A percentile compares a stretch with the other conserved stretches of the same genome.
Evolutionary conservation across 1,140 invertebrate genomes (phyloP).

Genomic region (Augochlora pura): DNA sequence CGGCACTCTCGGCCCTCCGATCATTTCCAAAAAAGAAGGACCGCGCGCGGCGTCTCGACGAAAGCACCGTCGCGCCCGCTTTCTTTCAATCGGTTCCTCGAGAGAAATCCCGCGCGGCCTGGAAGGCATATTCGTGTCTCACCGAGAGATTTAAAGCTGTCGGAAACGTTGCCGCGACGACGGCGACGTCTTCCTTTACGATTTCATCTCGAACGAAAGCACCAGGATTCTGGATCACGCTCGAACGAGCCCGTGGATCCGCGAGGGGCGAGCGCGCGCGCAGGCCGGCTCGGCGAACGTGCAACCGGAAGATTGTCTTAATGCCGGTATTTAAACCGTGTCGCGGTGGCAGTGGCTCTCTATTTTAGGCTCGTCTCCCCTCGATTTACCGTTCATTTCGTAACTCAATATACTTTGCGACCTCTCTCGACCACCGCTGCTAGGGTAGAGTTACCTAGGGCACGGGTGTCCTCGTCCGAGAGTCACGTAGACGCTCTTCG

Average conservation of each 20-base stretch:
- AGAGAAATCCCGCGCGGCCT: background rate
- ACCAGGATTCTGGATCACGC: background rate
- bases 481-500: background rate
- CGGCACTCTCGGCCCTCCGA: conserved; percentile 44
- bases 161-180: background rate
- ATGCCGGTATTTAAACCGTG: conserved; percentile 51
- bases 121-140: background rate
- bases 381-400: conserved; percentile 61
- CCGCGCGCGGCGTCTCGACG: background rate
- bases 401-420: conserved; percentile 57
- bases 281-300: background rate
- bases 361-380: conserved; percentile 54
- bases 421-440: conserved; percentile 38
- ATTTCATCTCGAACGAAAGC: background rate
- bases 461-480: background rate
- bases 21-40: conserved; percentile 62
- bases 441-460: conserved; percentile 37
- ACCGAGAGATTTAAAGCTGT: background rate
- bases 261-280: no score
- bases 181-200: background rate
- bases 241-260: no score
- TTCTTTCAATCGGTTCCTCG: background rate
- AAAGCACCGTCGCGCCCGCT: background rate
- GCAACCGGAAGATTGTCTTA: conserved; percentile 44
- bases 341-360: conserved; percentile 43